Evolutionary conservation across 2,888 invertebrate species (phyloP).

Genomic region (Blera fallax): DNA sequence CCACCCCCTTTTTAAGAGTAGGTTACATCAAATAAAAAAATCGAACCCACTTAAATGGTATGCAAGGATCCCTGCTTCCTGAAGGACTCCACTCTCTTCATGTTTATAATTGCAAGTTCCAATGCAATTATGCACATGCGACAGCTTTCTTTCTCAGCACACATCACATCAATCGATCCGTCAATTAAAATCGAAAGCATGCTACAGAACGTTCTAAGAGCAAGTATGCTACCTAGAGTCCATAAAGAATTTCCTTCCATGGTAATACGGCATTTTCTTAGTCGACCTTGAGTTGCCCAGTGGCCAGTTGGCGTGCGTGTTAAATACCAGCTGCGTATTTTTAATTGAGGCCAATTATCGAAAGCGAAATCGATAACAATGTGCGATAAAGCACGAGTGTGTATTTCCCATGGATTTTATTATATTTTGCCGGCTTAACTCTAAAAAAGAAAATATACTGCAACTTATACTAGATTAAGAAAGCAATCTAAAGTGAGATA

Average conservation of each 20-base stretch:
- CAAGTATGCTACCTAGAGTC: not conserved
- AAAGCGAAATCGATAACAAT: conserved; percentile 53
- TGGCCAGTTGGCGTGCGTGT: conserved; percentile 46
- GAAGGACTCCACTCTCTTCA: not conserved
- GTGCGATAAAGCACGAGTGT: conserved; percentile 29
- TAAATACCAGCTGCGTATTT: conserved; percentile 30
- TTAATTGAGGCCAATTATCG: conserved; percentile 65
- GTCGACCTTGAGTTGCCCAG: conserved; percentile 48
- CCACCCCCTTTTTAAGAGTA: no score
- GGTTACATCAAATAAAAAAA: not conserved
- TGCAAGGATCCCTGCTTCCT: not conserved
- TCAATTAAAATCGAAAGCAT: not conserved
- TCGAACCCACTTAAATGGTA: not conserved
- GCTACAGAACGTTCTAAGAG: not conserved
- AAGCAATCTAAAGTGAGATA: not conserved
- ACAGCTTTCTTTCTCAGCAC: not conserved
- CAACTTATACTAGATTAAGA: not conserved
- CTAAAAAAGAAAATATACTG: not conserved
- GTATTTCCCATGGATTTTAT: not conserved
- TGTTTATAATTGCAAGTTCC: conserved; percentile 10
- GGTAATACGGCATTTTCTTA: conserved; percentile 53
- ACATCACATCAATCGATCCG: not conserved
- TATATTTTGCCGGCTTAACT: not conserved
- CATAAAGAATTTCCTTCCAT: conserved; percentile 22
- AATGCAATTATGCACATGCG: not conserved